Evolutionary conservation across 2,888 invertebrate species (phyloP), one percentile per base, ranked within the genome.

Genomic region (Bruchidius siliquastri): DNA sequence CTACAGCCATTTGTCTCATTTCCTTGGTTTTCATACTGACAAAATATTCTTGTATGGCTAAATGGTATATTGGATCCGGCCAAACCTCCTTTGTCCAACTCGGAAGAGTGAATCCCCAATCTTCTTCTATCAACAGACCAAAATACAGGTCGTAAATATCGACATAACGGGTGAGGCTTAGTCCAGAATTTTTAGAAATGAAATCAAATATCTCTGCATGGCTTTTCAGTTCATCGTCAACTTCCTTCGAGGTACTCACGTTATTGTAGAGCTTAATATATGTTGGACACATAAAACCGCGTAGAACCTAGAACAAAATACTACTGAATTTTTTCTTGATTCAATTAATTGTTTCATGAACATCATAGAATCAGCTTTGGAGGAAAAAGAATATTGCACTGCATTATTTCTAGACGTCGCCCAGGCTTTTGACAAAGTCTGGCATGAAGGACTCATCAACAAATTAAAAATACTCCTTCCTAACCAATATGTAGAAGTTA

Each of bases 81-180:
- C 81, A 85, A 18, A 87, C 82, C 2, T 78, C 78, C 6, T 79
- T 74, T 0, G 87, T 83, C 88, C 88, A 88, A 21, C 78, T 74
- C 0, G 88, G 88, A 13, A 88, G 79, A n/a, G 77, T 30, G 21
- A 87, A 77, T 68, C 85, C 84, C 76, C 82, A 80, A 49, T 84
- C 83, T 70, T 90, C 90, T 87, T 92, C 91, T 0, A 91, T 90
- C 76, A 88, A 84, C 30, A 92, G 81, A 0, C 91, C 91, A 72
- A 89, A 88, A 79, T 90, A 91, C 1, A 92, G 81, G 21, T 89
- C 89, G 74, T 90, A 89, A 4, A 91, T 87, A 80, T 91, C 90
- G 68, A 89, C 88, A 0, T 90, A 88, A 26, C 85, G 87, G 0
- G 84, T 84, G 3, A 92, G 87, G n/a, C 84, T 82, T 77, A 87